Evolutionary conservation across 2,888 invertebrate species (phyloP), one percentile per base, ranked within the genome.

Genomic region (Sthenelais limicola): DNA sequence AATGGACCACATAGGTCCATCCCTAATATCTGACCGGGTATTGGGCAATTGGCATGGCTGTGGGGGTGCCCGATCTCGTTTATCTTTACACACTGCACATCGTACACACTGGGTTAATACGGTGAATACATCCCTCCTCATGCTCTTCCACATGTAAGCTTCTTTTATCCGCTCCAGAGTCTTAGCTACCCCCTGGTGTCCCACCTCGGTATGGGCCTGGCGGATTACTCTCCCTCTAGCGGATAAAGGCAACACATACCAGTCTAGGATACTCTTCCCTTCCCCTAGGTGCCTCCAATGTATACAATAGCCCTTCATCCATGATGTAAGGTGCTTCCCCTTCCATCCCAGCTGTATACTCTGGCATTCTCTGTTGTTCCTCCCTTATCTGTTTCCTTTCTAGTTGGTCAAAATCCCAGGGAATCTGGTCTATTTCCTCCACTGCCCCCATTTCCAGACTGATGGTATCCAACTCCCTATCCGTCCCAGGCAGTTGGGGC

Each of bases 1-100:
- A 67, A 43, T 15, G 67, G 67, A 3, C 67, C 67, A 24, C 4
- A 9, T n/a, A 67, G 15, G 26, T 67, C 67, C 47, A 67, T 7
- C 12, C 47, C 67, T 38, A 67, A 26, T 7, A 67, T 24, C 15
- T 67, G 24, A 3, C 47, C 43, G 4, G 47, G n/a, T n/a, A n/a
- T n/a, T n/a, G n/a, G n/a, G n/a, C n/a, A n/a, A n/a, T n/a, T n/a
- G n/a, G n/a, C n/a, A n/a, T n/a, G n/a, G n/a, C n/a, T n/a, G n/a
- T n/a, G 47, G 24, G 3, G 47, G 43, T 24, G 28, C 18, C 4
- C 21, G 12, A 3, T 24, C 24, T n/a, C 18, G 15, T 26, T 21
- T 9, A 15, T 7, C 12, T 3, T 24, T 15, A 24, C 47, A 4
- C 3, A 43, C 26, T 21, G 47, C 38, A 67, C 43, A 67, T 18